Percentiles rank a stretch among this genome's conserved stretches.
These are phyloP conservation scores for Oxyruncus cristatus DNA, from an alignment of 2,113 vertebrate species.

Conservation along the genomic window DNA sequence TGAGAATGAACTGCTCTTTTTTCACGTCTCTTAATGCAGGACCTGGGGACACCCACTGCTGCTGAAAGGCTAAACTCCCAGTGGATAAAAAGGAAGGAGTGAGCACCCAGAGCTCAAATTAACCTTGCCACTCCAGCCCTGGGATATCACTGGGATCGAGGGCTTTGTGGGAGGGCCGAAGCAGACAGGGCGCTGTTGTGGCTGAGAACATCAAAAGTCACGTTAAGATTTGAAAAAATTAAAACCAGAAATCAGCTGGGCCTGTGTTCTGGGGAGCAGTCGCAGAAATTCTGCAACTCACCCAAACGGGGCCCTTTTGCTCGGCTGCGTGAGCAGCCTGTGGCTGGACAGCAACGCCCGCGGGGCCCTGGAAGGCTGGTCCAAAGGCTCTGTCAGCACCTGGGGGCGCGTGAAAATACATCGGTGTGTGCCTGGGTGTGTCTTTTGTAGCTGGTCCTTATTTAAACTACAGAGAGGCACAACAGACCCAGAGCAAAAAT, in stretches of 20 bases:
- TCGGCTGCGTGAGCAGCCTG: neutral
- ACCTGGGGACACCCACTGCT: neutral
- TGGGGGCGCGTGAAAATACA: neutral
- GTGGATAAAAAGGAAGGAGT: neutral
- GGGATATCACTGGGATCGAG: neutral
- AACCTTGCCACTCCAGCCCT: neutral
- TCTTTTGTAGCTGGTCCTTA: neutral
- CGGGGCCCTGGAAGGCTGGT: neutral
- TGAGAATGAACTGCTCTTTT: neutral
- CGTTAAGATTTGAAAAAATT: neutral
- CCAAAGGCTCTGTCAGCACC: neutral
- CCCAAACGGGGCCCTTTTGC: neutral
- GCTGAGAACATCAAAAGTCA: neutral
- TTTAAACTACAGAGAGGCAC: neutral
- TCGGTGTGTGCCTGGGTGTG: neutral
- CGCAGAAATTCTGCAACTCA: neutral
- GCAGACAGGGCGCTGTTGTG: neutral
- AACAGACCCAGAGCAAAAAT: neutral
- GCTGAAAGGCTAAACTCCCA: neutral
- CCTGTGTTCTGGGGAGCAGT: neutral
- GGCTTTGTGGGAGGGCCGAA: neutral
- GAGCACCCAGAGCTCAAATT: neutral
- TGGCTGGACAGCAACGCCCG: fast-evolving
- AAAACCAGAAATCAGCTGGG: neutral
- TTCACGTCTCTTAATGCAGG: neutral